Base-by-base conservation (phyloP, 2,888 invertebrate genomes). In the Adelphocoris suturalis region DNA sequence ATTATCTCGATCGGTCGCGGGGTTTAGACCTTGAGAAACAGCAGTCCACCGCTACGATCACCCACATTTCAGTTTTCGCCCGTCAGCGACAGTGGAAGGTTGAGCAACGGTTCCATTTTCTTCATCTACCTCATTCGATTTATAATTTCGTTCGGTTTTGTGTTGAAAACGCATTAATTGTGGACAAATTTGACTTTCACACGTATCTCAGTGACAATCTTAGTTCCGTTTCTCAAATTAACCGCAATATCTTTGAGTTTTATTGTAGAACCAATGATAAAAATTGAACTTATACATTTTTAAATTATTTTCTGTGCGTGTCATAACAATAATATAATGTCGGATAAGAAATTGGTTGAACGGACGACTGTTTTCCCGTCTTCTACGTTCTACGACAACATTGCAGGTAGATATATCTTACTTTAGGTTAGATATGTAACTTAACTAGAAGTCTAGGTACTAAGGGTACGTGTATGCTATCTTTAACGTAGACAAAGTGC, bases 371-470 rank as follows among this genome's bases (percentile, higher is more conserved):
- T 85, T 4, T 85, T 85, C n/a, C 61, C 85, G 3, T 12, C 13
- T 16, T 61, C 85, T 3, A 85, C 85, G n/a, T 85, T 85, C 19
- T 85, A 47, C 19, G 85, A 85, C 28, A 61, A 61, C 61, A 14
- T 85, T 28, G 28, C 23, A 16, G 85, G 85, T 85, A 14, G 5
- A 61, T 61, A 16, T 28, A 2, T 37, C n/a, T n/a, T n/a, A n/a
- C n/a, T n/a, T n/a, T n/a, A n/a, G n/a, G n/a, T n/a, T n/a, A n/a
- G n/a, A n/a, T n/a, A n/a, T n/a, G n/a, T n/a, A n/a, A n/a, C n/a
- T n/a, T n/a, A n/a, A n/a, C n/a, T n/a, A n/a, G n/a, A n/a, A n/a
- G n/a, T n/a, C n/a, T n/a, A n/a, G n/a, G n/a, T n/a, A n/a, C n/a
- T n/a, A n/a, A n/a, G n/a, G n/a, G n/a, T n/a, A n/a, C n/a, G n/a